Evolutionary conservation across 2,888 invertebrate species (phyloP).

Genomic region (Phengaris alcon): DNA sequence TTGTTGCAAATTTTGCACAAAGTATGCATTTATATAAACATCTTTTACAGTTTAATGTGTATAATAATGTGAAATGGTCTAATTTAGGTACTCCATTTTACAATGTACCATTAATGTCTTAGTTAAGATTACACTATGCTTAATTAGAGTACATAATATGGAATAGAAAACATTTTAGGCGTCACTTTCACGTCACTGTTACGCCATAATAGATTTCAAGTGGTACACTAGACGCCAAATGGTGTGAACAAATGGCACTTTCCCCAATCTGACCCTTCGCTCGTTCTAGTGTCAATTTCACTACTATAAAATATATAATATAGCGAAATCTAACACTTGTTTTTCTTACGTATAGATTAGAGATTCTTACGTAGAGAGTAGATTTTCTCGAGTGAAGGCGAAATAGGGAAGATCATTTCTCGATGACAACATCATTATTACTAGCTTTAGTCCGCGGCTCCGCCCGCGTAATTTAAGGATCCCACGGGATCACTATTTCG

Average conservation of each 20-base stretch:
- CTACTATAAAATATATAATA: conserved; percentile 1
- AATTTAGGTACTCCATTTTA: not conserved
- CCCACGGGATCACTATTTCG: too few relatives aligned
- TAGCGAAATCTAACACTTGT: conserved; percentile 2
- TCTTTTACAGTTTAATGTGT: not conserved
- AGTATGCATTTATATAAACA: not conserved
- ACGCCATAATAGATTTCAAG: conserved; percentile 30
- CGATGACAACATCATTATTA: not conserved
- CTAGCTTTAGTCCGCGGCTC: too few relatives aligned
- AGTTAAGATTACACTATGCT: not conserved
- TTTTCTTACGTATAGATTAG: not conserved
- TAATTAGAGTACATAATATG: not conserved
- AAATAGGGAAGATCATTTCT: not conserved
- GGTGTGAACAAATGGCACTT: conserved; percentile 35
- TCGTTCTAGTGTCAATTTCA: conserved; percentile 20
- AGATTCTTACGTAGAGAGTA: not conserved
- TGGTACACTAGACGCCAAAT: conserved; percentile 33
- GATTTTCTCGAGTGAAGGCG: not conserved
- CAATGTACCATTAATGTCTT: not conserved
- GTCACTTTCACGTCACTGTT: conserved; percentile 13
- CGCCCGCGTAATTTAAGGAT: too few relatives aligned
- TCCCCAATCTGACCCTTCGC: conserved; percentile 33
- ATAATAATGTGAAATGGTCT: not conserved
- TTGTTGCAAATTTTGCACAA: not conserved
- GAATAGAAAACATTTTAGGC: conserved; percentile 3